Conservation (phyloP, 2,113 vertebrate genomes). For the Lampris incognitus region DNA sequence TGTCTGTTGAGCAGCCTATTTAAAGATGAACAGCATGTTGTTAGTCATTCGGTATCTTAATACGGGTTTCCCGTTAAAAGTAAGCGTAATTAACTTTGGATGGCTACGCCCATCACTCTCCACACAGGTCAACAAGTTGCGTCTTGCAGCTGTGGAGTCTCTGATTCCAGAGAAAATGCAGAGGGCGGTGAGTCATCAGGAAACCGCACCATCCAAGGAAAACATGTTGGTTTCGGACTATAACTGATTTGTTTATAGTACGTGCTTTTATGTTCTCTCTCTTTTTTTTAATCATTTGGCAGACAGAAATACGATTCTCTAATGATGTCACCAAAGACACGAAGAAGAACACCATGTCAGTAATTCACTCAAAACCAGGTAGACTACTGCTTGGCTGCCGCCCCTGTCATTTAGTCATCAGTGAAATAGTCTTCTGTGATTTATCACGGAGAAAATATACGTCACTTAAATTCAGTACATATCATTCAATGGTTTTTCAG, state of each 20-base stretch:
- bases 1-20: too few species aligned
- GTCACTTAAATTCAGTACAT: too few species aligned
- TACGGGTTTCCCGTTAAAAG: background rate
- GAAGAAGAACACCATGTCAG: constrained; percentile 15
- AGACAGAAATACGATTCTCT: constrained; percentile 55
- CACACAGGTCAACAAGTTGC: constrained; percentile 76
- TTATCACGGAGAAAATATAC: background rate
- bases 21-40: background rate
- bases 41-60: background rate
- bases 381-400: too few species aligned
- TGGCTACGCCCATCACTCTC: background rate
- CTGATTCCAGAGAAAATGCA: constrained; percentile 46
- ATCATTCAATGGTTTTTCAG: too few species aligned
- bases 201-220: background rate
- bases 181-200: constrained; percentile 62
- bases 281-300: constrained; percentile 15
- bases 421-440: background rate
- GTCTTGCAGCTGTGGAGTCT: constrained; percentile 61
- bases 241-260: background rate
- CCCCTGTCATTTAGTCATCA: background rate
- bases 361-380: background rate
- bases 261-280: background rate
- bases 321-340: constrained; percentile 47
- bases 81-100: background rate
- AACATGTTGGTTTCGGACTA: too few species aligned